These are phyloP conservation scores for Stenodema calcarata DNA, from an alignment of 2,888 invertebrate genomes.

Conservation along the genomic window DNA sequence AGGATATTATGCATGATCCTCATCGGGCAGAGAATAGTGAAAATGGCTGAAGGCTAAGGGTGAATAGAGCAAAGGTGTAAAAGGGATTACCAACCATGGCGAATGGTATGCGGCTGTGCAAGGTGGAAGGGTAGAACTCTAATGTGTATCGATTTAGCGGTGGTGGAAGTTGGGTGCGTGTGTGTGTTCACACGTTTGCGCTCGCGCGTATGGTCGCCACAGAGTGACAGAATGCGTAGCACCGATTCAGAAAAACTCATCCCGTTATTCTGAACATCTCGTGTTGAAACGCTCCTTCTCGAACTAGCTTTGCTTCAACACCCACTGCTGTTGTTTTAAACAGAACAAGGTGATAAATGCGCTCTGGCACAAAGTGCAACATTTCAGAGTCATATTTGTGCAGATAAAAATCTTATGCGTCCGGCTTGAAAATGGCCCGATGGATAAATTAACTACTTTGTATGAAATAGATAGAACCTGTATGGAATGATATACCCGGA, in stretches of 20 bases:
- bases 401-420: too few species aligned
- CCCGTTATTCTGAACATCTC: not conserved
- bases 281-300: not conserved
- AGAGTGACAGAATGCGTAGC: not conserved
- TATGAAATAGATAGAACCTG: too few species aligned
- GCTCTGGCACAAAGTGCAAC: too few species aligned
- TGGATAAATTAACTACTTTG: too few species aligned
- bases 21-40: not conserved
- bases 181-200: constrained; percentile 9
- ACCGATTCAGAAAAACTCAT: not conserved
- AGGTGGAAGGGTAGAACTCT: not conserved
- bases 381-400: too few species aligned
- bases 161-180: not conserved
- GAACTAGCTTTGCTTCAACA: too few species aligned
- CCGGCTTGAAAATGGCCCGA: too few species aligned
- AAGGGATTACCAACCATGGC: constrained; percentile 15
- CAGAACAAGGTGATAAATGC: too few species aligned
- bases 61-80: not conserved
- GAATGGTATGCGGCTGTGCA: constrained; percentile 1
- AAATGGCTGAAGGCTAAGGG: not conserved
- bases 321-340: too few species aligned
- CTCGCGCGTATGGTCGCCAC: not conserved
- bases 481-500: too few species aligned
- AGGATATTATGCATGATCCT: too few species aligned
- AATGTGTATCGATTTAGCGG: constrained; percentile 18